A percentile compares a stretch with the other conserved stretches of the same genome.
Evolutionary conservation across 2,888 invertebrate species (phyloP).

Genomic region (Liopterus haemorrhoidalis): DNA sequence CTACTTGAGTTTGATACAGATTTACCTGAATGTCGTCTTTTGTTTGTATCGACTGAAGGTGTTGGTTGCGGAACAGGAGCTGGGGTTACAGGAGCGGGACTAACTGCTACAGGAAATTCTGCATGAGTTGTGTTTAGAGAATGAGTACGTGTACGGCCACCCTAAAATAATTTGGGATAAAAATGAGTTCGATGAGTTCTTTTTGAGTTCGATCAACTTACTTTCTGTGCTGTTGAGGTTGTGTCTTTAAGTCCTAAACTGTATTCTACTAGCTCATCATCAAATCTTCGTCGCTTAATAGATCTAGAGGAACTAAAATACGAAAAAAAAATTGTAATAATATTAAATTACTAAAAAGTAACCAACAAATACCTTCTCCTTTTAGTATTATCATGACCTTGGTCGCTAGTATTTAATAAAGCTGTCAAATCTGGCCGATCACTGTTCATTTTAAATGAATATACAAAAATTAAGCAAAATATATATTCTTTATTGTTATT

Average conservation of each 20-base stretch:
- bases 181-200: too few species aligned
- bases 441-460: neutral
- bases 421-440: conserved; percentile 32
- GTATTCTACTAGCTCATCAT: conserved; percentile 94
- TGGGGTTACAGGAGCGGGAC: conserved; percentile 39
- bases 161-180: conserved; percentile 34
- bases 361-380: conserved; percentile 45
- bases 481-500: too few species aligned
- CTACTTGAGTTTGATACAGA: conserved; percentile 42
- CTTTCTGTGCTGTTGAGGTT: neutral
- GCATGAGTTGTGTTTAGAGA: conserved; percentile 38
- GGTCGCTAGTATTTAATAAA: conserved; percentile 42
- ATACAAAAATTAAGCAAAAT: too few species aligned
- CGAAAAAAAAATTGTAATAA: conserved; percentile 4
- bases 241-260: conserved; percentile 55
- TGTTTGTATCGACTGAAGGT: conserved; percentile 34
- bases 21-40: conserved; percentile 47
- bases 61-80: conserved; percentile 40
- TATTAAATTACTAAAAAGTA: neutral
- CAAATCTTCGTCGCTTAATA: conserved; percentile 91
- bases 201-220: neutral
- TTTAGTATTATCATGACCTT: conserved; percentile 47
- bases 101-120: conserved; percentile 17
- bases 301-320: conserved; percentile 77
- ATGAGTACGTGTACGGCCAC: conserved; percentile 44